These are phyloP conservation scores for Apeira syringaria DNA, from an alignment of 2,888 invertebrate genomes.

Conservation along the genomic window DNA sequence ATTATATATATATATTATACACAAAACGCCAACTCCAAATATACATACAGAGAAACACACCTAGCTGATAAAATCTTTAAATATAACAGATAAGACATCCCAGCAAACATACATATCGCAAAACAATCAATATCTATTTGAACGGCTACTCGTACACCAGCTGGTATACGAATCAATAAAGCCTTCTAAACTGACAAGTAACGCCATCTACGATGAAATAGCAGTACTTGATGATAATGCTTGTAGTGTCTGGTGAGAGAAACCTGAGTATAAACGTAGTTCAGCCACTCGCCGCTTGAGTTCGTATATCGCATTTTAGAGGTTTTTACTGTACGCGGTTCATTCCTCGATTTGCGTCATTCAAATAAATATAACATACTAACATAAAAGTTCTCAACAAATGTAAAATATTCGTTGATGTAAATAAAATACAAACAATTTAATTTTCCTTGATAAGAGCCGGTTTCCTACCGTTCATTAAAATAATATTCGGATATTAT, in stretches of 20 bases:
- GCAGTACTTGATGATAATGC: slow-evolving; percentile 14
- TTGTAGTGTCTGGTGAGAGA: neutral
- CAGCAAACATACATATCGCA: slow-evolving; percentile 53
- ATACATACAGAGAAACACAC: too few species aligned
- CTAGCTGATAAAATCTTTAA: slow-evolving; percentile 33
- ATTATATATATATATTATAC: too few species aligned
- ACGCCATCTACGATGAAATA: slow-evolving; percentile 35
- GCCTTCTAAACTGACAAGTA: slow-evolving; percentile 7
- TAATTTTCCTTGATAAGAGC: too few species aligned
- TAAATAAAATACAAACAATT: too few species aligned
- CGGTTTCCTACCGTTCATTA: too few species aligned
- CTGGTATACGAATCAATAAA: slow-evolving; percentile 9
- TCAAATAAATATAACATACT: too few species aligned
- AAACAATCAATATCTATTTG: slow-evolving; percentile 65
- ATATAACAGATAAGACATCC: slow-evolving; percentile 47
- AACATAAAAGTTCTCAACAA: too few species aligned
- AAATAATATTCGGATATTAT: too few species aligned
- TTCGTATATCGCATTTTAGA: slow-evolving; percentile 2
- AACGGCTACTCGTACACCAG: slow-evolving; percentile 37
- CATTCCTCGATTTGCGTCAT: too few species aligned
- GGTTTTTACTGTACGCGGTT: too few species aligned
- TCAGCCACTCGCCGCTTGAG: slow-evolving; percentile 17
- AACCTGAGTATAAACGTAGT: slow-evolving; percentile 9
- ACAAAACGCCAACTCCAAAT: too few species aligned
- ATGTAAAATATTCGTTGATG: too few species aligned